A percentile compares a stretch with the other conserved stretches of the same genome.
Conservation (phyloP, 2,888 invertebrate genomes). For the Chalcis sispes region DNA sequence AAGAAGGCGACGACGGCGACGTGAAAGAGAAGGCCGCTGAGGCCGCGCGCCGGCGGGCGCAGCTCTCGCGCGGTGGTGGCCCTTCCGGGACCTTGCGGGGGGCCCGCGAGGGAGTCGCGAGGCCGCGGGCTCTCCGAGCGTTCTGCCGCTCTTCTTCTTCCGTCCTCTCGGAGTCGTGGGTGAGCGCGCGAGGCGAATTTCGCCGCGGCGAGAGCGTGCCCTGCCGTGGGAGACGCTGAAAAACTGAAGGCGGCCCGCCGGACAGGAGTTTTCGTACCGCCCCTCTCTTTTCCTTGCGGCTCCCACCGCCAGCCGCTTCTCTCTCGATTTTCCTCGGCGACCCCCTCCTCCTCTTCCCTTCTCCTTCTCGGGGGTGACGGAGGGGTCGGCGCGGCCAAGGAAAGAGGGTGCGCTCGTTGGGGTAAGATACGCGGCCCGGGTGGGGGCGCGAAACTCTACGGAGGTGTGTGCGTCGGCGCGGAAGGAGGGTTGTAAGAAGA, state of each 20-base stretch:
- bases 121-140: no score
- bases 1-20: not conserved
- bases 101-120: no score
- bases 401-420: conserved; percentile 41
- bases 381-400: conserved; percentile 26
- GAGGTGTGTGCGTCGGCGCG: conserved; percentile 63
- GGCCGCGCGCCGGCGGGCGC: conserved; percentile 12
- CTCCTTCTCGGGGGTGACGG: not conserved
- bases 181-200: no score
- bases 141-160: no score
- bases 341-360: conserved; percentile 14
- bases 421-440: conserved; percentile 50
- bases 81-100: no score
- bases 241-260: conserved; percentile 58
- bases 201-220: no score
- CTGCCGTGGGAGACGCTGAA: conserved; percentile 57
- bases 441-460: conserved; percentile 55
- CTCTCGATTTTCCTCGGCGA: conserved; percentile 29
- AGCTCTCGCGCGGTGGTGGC: conserved; percentile 37
- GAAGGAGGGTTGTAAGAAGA: conserved; percentile 66
- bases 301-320: conserved; percentile 30
- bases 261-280: conserved; percentile 57
- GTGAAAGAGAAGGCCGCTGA: not conserved
- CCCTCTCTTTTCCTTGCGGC: conserved; percentile 46
- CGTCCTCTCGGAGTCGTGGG: no score